Conservation (phyloP, 2,888 invertebrate genomes). For the Drosophila demipolita region DNA sequence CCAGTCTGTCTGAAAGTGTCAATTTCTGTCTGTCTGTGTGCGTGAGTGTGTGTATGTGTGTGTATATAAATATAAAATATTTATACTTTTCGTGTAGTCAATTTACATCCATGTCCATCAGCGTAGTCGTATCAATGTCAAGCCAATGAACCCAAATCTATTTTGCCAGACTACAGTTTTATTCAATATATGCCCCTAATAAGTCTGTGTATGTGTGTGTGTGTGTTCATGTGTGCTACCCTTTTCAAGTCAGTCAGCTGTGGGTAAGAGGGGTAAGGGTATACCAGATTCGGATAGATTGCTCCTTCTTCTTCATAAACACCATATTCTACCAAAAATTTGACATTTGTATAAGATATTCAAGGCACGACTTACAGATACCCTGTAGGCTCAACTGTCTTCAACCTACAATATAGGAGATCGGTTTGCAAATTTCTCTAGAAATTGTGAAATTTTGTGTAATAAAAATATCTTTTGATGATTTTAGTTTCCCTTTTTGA, state of each 20-base stretch:
- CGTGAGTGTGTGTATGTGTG: conserved; percentile 17
- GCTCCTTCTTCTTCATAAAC: conserved; percentile 21
- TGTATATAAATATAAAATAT: conserved; percentile 60
- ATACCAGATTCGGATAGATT: conserved; percentile 21
- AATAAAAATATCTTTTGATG: neutral
- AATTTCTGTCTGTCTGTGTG: neutral
- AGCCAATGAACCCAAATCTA: conserved; percentile 79
- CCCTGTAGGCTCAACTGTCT: neutral
- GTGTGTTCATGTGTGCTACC: conserved; percentile 21
- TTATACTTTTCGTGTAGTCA: conserved; percentile 75
- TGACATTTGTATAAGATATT: conserved; percentile 7
- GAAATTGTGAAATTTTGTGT: neutral
- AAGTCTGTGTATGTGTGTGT: conserved; percentile 6
- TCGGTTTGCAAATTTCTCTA: neutral
- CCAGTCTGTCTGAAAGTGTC: conserved; percentile 13
- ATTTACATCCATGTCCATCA: conserved; percentile 76
- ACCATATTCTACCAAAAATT: conserved; percentile 17
- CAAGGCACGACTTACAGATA: neutral
- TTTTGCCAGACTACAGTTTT: conserved; percentile 49
- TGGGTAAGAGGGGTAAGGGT: conserved; percentile 21
- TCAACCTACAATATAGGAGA: neutral
- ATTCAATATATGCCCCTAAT: conserved; percentile 50
- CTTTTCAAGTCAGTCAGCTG: conserved; percentile 29
- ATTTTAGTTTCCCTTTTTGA: neutral
- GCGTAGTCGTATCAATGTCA: conserved; percentile 76